Evolutionary conservation across 1,140 invertebrate species (phyloP).

Genomic region (Drosophila ercepeae): DNA sequence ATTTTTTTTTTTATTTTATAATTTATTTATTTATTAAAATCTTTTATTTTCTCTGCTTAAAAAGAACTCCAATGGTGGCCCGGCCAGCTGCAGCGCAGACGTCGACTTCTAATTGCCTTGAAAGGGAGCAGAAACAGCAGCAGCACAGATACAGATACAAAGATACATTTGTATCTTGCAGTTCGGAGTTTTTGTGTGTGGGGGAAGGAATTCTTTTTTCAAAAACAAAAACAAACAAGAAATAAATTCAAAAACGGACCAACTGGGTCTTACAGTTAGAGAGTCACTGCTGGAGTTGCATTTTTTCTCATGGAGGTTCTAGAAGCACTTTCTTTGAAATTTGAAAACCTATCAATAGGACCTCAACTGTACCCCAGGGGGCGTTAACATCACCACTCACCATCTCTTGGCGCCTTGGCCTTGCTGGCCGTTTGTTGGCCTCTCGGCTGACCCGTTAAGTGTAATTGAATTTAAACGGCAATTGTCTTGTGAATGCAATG

Average conservation of each 20-base stretch:
- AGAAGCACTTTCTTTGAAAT: neutral
- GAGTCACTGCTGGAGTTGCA: conserved; percentile 16
- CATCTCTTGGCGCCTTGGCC: conserved; percentile 26
- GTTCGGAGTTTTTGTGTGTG: conserved; percentile 12
- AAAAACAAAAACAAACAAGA: conserved; percentile 30
- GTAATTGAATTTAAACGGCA: conserved; percentile 73
- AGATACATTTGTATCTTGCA: conserved; percentile 12
- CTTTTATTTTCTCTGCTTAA: neutral
- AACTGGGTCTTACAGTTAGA: conserved; percentile 56
- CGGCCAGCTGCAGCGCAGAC: conserved; percentile 39
- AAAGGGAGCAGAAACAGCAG: conserved; percentile 36
- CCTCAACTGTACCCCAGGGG: conserved; percentile 26
- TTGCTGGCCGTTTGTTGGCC: conserved; percentile 36
- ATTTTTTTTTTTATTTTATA: neutral
- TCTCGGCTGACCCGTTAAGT: conserved; percentile 58
- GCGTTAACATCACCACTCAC: conserved; percentile 26
- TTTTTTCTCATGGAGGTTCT: neutral
- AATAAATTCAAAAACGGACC: conserved; percentile 64
- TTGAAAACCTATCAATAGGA: neutral
- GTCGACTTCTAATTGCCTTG: conserved; percentile 54
- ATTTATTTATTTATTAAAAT: neutral
- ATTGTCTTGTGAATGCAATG: conserved; percentile 60
- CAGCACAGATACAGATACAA: conserved; percentile 42
- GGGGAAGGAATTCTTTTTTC: conserved; percentile 19
- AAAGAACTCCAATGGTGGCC: conserved; percentile 28